Base-by-base conservation (phyloP, 2,888 invertebrate genomes). In the Fragum sueziense region DNA sequence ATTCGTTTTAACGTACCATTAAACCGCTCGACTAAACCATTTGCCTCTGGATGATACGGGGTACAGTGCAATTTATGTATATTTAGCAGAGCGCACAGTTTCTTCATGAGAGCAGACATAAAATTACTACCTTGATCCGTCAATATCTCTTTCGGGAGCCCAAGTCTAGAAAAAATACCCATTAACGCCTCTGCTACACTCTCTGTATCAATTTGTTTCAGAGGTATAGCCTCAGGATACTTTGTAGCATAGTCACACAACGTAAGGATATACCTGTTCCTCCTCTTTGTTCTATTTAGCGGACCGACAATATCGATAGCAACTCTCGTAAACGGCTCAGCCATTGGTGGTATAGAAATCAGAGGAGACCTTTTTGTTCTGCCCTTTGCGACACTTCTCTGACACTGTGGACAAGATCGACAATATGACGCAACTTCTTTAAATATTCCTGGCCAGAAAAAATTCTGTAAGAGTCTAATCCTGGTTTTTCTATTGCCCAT, bases 41-140 rank as follows among this genome's bases (percentile, higher is more conserved):
- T 77, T 20, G 57, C 27, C 22, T 54, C 31, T 22, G 67, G 54
- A 65, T 73, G 77, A 33, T 73, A 73, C 20, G 67, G 54, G 25
- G 65, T 33, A 52, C 33, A 52, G 11, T 14, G 1, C 25, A 73
- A 22, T 25, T 73, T 73, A 20, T 34, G 22, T 20, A 73, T 41
- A 33, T 73, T 1, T 6, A 67, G 54, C 20, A 73, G 9, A 29
- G 33, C 52, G 37, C 57, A 52, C 34, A 73, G 29, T 25, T 73
- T 65, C 2, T 47, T 3, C 22, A 73, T 65, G 14, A 65, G 29
- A 11, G n/a, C n/a, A n/a, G n/a, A n/a, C n/a, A n/a, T n/a, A n/a
- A n/a, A n/a, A n/a, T n/a, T n/a, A n/a, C n/a, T 14, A 17, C 14
- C 62, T 62, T 41, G 41, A 22, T 41, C 41, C 17, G 41, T 41